Evolutionary conservation across 1,140 invertebrate genomes (phyloP), one percentile per base, ranked within the genome.

Genomic region (Psix sp.): DNA sequence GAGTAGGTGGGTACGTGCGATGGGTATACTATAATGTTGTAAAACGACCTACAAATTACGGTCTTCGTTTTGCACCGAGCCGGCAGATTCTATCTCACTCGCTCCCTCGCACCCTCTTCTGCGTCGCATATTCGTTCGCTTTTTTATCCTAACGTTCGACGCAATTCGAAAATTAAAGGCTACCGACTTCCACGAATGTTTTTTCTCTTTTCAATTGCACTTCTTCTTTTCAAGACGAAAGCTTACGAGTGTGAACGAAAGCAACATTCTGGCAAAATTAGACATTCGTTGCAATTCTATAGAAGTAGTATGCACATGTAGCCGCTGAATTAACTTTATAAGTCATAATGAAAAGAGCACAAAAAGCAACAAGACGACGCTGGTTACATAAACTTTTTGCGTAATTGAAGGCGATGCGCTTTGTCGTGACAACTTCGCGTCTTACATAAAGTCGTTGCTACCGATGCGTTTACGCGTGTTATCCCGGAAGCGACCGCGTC

Each of bases 341-440:
- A n/a, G n/a, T n/a, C n/a, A n/a, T n/a, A n/a, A n/a, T n/a, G n/a
- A n/a, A n/a, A n/a, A n/a, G n/a, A n/a, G n/a, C n/a, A n/a, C n/a
- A n/a, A n/a, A n/a, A n/a, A n/a, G n/a, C n/a, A n/a, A n/a, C n/a
- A n/a, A n/a, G n/a, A n/a, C n/a, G n/a, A n/a, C n/a, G n/a, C n/a
- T n/a, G 52, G 21, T 59, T 68, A 59, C 24, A 51, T 68, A 68
- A 68, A 36, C 15, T 68, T n/a, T n/a, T 67, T 59, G 63, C 63
- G 63, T 67, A 67, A 67, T 51, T 51, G 63, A 67, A 67, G 45
- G 45, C 63, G 52, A 67, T 67, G 63, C 36, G 52, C 63, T 67
- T 51, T 67, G 52, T 57, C 63, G 63, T 36, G 52, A 67, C 63
- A 67, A 67, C 51, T 66, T 7, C 17, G n/a, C n/a, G 62, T 49